Percentiles rank a stretch among this genome's conserved stretches.
phyloP scores from a whole-genome alignment of 1,140 invertebrate genomes.

The Pachyrhynchus sulphureomaculatus region DNA sequence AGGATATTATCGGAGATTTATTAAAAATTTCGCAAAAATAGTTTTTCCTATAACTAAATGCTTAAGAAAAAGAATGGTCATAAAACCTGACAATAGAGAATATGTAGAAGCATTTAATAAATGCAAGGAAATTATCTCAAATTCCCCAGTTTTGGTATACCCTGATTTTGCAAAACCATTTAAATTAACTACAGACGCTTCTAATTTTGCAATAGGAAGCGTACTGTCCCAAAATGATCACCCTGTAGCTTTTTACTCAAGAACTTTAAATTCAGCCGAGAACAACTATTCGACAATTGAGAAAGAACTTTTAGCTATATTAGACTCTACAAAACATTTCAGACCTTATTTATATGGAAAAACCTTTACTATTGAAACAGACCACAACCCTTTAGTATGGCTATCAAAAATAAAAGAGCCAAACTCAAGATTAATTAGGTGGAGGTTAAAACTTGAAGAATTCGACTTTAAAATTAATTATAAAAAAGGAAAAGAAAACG shows the following conservation, averaged over 20 bases:
- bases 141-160: conserved; percentile 42
- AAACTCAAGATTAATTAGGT: conserved; percentile 50
- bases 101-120: conserved; percentile 35
- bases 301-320: conserved; percentile 40
- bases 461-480: conserved; percentile 51
- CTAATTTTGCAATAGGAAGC: conserved; percentile 44
- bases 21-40: conserved; percentile 14
- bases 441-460: conserved; percentile 49
- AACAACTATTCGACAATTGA: conserved; percentile 41
- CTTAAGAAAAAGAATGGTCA: conserved; percentile 37
- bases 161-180: conserved; percentile 46
- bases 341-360: conserved; percentile 34
- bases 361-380: conserved; percentile 32
- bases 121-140: conserved; percentile 40
- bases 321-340: conserved; percentile 29
- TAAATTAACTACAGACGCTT: conserved; percentile 48
- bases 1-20: conserved; percentile 34
- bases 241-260: conserved; percentile 45
- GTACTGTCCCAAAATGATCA: conserved; percentile 46
- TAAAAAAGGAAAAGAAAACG: conserved; percentile 14
- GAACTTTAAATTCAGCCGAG: conserved; percentile 42
- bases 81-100: not conserved
- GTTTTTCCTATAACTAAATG: conserved; percentile 19
- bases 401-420: conserved; percentile 52
- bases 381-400: conserved; percentile 33